These are phyloP conservation scores for Tipula unca DNA, from an alignment of 2,888 invertebrate genomes.

Conservation along the genomic window DNA sequence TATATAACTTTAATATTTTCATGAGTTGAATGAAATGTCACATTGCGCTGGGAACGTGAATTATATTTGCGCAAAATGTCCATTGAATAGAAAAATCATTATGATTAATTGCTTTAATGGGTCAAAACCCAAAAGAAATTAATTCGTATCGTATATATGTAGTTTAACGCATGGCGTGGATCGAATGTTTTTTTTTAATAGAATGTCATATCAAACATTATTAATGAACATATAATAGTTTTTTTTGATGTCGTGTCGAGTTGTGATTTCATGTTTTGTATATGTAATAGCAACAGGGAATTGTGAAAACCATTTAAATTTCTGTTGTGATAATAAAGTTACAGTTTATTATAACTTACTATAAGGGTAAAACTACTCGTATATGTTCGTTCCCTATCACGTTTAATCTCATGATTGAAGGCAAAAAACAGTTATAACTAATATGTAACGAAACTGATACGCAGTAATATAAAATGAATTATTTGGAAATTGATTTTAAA, in stretches of 20 bases:
- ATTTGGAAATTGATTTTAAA: too few relatives aligned
- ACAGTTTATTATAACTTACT: too few relatives aligned
- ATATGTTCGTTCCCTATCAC: too few relatives aligned
- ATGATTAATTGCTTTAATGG: neutral
- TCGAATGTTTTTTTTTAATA: neutral
- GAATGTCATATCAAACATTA: neutral
- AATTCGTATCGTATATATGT: neutral
- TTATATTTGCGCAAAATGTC: neutral
- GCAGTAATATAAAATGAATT: too few relatives aligned
- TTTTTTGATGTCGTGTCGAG: neutral
- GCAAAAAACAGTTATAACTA: too few relatives aligned
- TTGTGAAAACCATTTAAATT: too few relatives aligned
- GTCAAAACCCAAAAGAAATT: neutral
- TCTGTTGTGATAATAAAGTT: too few relatives aligned
- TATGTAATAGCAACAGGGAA: too few relatives aligned
- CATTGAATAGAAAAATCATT: neutral
- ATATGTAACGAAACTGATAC: too few relatives aligned
- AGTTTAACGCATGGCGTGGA: neutral
- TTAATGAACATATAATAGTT: neutral
- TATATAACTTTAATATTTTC: neutral
- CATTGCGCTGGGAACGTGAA: neutral
- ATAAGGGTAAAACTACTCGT: too few relatives aligned
- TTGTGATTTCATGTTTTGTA: neutral
- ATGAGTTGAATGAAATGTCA: neutral
- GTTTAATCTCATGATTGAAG: too few relatives aligned